These are phyloP conservation scores for Hiodon tergisus DNA, from an alignment of 2,113 vertebrate species.

Conservation along the genomic window DNA sequence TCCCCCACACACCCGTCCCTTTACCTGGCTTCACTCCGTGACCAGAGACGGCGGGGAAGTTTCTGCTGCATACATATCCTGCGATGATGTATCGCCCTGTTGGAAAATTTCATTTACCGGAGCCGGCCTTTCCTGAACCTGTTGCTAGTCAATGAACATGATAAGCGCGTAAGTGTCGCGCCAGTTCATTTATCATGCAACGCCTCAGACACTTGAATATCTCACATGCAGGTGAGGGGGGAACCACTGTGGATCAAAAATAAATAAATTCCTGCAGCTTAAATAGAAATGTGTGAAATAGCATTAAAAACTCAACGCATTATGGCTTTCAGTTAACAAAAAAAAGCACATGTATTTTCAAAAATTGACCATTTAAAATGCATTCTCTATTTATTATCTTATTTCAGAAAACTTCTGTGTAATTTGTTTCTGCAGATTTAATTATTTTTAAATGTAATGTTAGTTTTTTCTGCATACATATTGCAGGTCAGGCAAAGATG, in stretches of 20 bases:
- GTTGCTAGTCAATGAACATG: slow-evolving; percentile 96
- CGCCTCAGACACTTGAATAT: slow-evolving; percentile 91
- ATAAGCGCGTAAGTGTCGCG: slow-evolving; percentile 98
- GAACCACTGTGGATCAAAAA: slow-evolving; percentile 76
- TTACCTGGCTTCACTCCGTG: slow-evolving; percentile 74
- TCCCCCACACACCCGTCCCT: slow-evolving; percentile 11
- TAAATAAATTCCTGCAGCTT: slow-evolving; percentile 45
- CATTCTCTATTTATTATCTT: too few relatives aligned
- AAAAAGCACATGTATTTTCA: background rate
- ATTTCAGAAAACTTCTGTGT: too few relatives aligned
- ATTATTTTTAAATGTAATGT: too few relatives aligned
- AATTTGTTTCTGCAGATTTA: too few relatives aligned
- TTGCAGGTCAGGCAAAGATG: too few relatives aligned
- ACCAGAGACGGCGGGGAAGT: slow-evolving; percentile 76
- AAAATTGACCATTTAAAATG: too few relatives aligned
- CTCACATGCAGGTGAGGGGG: slow-evolving; percentile 83
- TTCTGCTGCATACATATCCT: slow-evolving; percentile 86
- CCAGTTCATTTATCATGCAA: slow-evolving; percentile 99
- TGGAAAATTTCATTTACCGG: slow-evolving; percentile 99
- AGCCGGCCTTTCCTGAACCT: slow-evolving; percentile 98
- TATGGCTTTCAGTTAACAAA: background rate
- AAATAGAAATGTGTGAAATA: slow-evolving; percentile 4
- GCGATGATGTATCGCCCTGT: slow-evolving; percentile 99
- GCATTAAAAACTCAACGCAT: background rate
- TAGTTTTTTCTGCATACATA: too few relatives aligned